Percentiles rank a stretch among this genome's conserved stretches.
Conservation (phyloP, 1,140 invertebrate species). For the Aleiodes sp. region DNA sequence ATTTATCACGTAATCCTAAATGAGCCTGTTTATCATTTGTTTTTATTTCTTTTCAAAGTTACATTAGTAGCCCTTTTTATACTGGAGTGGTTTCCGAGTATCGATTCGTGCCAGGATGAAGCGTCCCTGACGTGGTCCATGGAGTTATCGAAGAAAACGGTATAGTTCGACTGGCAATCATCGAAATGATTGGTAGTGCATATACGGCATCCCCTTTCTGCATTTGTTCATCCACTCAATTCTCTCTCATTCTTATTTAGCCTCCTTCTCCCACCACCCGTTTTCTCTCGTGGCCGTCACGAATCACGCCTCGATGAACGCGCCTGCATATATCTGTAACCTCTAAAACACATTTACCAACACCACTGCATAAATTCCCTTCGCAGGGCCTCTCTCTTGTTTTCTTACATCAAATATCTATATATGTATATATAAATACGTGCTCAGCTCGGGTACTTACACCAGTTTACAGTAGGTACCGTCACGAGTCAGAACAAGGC, state of each 20-base stretch:
- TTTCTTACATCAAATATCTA: background rate
- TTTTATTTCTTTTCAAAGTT: background rate
- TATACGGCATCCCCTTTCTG: slow-evolving; percentile 9
- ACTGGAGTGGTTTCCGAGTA: background rate
- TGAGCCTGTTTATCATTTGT: background rate
- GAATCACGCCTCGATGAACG: slow-evolving; percentile 43
- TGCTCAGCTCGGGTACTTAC: slow-evolving; percentile 32
- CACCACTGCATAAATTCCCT: background rate
- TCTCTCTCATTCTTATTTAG: background rate
- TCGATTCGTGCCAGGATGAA: slow-evolving; percentile 9
- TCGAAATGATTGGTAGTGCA: slow-evolving; percentile 36
- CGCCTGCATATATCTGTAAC: slow-evolving; percentile 26
- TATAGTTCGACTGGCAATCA: slow-evolving; percentile 36
- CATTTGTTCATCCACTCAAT: slow-evolving; percentile 6
- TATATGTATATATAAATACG: slow-evolving; percentile 26
- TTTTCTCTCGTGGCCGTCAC: slow-evolving; percentile 32
- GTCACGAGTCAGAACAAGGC: slow-evolving; percentile 21
- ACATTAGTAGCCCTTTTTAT: background rate
- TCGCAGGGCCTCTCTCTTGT: background rate
- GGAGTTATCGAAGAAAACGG: slow-evolving; percentile 7
- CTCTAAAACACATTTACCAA: slow-evolving; percentile 27
- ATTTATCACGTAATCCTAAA: slow-evolving; percentile 1
- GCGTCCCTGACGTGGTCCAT: background rate
- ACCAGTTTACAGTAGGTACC: slow-evolving; percentile 48
- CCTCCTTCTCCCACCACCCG: background rate